Base-by-base conservation (phyloP, 2,113 vertebrate genomes). In the Dolichotis patagonum region DNA sequence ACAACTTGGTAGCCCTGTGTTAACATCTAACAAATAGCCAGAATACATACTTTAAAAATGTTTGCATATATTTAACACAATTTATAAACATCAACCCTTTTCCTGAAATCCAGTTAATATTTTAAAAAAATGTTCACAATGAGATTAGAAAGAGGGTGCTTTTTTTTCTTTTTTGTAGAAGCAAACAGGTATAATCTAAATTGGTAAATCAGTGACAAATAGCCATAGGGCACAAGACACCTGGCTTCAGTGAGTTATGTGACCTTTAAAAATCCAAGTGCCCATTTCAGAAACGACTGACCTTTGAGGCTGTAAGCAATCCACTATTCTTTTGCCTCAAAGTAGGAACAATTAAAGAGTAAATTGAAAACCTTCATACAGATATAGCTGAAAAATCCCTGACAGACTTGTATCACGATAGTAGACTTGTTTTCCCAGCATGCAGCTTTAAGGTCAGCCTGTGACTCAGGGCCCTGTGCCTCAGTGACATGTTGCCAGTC, bases 381-480 rank as follows among this genome's bases (percentile, higher is more conserved):
- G 43, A 86, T 30, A 58, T 38, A 92, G 78, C 62, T 93, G 69
- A 78, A 93, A 96, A 88, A 14, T 32, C 91, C 63, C 46, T 87
- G 11, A 35, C 35, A 88, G 85, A 58, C 91, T 96, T 97, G 62
- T 90, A 10, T 87, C 85, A 90, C 0, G 2, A 92, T 49, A 30
- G 58, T 75, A 90, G 88, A 77, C 95, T 94, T 94, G 88, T 90
- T 89, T 89, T 96, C 96, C 88, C 80, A 89, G 92, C 62, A 52
- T 91, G 90, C 84, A 88, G 65, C 90, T 91, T 96, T 96, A 98
- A 98, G 97, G 97, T 98, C 98, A 98, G 96, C 28, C 85, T 94
- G n/a, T 98, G 98, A 98, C 96, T 98, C 98, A 98, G 95, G 94
- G 88, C 84, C 87, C 85, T 93, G 75, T 92, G 82, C 85, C 93